Conservation (phyloP, 2,888 invertebrate species). For the Prosopocoilus inquinatus region DNA sequence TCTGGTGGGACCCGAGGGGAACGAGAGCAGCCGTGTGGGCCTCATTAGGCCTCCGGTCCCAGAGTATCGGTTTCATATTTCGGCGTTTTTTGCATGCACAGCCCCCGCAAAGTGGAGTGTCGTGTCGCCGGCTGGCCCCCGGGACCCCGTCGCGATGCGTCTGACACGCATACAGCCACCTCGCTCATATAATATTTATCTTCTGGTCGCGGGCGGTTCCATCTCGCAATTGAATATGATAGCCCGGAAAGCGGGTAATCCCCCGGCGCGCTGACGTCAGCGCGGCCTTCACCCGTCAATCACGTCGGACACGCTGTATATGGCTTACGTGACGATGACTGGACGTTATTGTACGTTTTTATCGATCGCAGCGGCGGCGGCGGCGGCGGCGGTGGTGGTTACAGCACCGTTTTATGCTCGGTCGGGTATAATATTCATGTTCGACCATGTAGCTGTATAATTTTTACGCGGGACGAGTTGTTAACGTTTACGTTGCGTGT, state of each 20-base stretch:
- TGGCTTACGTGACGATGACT: no score
- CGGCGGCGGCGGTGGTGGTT: no score
- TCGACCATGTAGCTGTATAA: no score
- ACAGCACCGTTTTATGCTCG: no score
- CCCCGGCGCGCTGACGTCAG: not conserved
- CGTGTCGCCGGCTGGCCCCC: conserved; percentile 45
- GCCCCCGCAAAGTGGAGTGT: conserved; percentile 49
- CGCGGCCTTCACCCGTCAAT: no score
- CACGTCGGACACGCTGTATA: no score
- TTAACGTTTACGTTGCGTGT: no score
- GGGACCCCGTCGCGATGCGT: conserved; percentile 32
- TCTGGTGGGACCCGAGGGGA: no score
- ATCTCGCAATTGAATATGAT: conserved; percentile 16
- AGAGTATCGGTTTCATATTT: conserved; percentile 44
- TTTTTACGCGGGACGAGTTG: no score
- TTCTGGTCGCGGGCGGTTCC: conserved; percentile 20
- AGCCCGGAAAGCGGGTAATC: conserved; percentile 5
- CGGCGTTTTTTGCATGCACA: conserved; percentile 44
- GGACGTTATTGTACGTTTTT: no score
- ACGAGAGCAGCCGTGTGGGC: conserved; percentile 19
- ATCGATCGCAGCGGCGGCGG: no score
- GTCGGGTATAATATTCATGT: no score
- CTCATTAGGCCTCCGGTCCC: conserved; percentile 31
- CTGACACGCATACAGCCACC: conserved; percentile 29
- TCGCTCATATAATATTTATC: conserved; percentile 30